phyloP scores from a whole-genome alignment of 2,888 invertebrate species.

The Trisateles emortualis region DNA sequence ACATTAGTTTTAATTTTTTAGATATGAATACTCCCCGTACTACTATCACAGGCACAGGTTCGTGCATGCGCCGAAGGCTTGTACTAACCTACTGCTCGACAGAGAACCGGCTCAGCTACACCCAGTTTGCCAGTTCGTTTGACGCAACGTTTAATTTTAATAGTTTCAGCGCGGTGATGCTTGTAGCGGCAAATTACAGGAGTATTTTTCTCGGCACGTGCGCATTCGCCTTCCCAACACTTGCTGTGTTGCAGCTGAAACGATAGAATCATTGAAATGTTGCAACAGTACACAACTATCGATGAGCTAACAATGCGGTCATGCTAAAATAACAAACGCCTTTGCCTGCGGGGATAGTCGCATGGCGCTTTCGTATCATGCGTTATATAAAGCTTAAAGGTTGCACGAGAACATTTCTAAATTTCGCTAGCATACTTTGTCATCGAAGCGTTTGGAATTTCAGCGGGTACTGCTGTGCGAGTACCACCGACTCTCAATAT shows the following conservation, averaged over 20 bases:
- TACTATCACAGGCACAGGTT: conserved; percentile 2
- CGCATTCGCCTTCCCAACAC: conserved; percentile 50
- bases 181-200: conserved; percentile 61
- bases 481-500: background rate
- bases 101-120: conserved; percentile 33
- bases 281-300: conserved; percentile 43
- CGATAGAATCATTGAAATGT: conserved; percentile 60
- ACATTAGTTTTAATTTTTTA: too few relatives aligned
- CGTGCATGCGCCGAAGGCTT: conserved; percentile 12
- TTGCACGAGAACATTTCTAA: conserved; percentile 8
- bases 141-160: conserved; percentile 56
- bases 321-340: conserved; percentile 36
- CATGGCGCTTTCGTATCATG: conserved; percentile 7
- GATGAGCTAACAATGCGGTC: conserved; percentile 49
- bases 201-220: conserved; percentile 64
- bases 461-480: too few relatives aligned
- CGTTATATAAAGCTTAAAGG: conserved; percentile 24
- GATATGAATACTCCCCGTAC: too few relatives aligned
- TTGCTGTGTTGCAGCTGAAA: conserved; percentile 37
- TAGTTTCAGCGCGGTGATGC: conserved; percentile 64
- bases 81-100: conserved; percentile 18
- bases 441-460: background rate
- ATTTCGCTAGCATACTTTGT: background rate
- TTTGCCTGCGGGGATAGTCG: conserved; percentile 14
- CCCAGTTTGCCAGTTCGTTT: conserved; percentile 35